phyloP scores from a whole-genome alignment of 2,888 invertebrate species.

The Labia minor region DNA sequence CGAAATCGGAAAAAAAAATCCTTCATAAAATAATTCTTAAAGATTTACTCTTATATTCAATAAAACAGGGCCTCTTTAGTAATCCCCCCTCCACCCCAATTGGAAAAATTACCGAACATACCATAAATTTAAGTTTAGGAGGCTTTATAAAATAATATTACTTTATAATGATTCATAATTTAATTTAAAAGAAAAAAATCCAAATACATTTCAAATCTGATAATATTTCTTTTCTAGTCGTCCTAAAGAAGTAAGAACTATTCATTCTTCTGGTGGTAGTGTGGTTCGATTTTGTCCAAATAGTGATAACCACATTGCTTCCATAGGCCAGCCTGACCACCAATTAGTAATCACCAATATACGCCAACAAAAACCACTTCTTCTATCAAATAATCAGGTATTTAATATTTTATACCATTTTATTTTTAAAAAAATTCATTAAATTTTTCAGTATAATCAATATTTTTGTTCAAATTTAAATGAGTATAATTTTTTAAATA shows the following conservation, averaged over 20 bases:
- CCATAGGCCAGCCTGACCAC: constrained; percentile 53
- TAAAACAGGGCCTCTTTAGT: too few relatives aligned
- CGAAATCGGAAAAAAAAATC: too few relatives aligned
- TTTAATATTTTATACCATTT: background rate
- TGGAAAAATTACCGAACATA: too few relatives aligned
- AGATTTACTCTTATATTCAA: constrained; percentile 24
- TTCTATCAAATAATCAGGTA: constrained; percentile 41
- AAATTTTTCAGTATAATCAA: background rate
- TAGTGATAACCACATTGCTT: constrained; percentile 52
- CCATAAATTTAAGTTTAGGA: too few relatives aligned
- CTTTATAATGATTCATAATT: too few relatives aligned
- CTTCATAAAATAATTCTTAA: constrained; percentile 20
- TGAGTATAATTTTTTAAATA: too few relatives aligned
- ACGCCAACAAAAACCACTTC: constrained; percentile 44
- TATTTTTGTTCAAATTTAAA: too few relatives aligned
- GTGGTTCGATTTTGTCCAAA: constrained; percentile 49
- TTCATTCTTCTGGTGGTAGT: constrained; percentile 53
- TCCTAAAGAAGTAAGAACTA: constrained; percentile 46
- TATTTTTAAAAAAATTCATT: too few relatives aligned
- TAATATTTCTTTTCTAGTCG: constrained; percentile 37
- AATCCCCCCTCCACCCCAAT: too few relatives aligned
- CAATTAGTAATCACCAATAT: constrained; percentile 52
- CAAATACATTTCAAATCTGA: too few relatives aligned
- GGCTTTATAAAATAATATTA: too few relatives aligned
- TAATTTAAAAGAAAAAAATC: too few relatives aligned